phyloP scores from a whole-genome alignment of 1,140 invertebrate genomes.

The Drosophila orena region DNA sequence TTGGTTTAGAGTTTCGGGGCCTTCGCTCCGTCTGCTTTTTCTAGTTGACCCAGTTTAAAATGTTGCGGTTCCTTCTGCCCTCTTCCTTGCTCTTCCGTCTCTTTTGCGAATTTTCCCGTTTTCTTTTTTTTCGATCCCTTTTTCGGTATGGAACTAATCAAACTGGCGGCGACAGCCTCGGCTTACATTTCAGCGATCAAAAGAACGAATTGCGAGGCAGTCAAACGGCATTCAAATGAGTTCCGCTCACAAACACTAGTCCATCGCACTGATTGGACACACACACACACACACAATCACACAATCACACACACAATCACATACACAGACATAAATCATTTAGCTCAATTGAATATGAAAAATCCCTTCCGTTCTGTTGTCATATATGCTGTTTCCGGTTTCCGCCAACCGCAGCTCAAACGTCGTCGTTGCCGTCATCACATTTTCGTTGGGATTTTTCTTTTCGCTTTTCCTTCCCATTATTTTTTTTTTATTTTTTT shows the following conservation, averaged over 20 bases:
- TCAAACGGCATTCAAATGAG: conserved; percentile 79
- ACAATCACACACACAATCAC: conserved; percentile 18
- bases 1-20: conserved; percentile 5
- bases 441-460: conserved; percentile 37
- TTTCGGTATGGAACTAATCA: conserved; percentile 35
- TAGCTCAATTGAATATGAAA: conserved; percentile 82
- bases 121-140: not conserved
- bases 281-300: conserved; percentile 12
- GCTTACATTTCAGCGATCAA: conserved; percentile 62
- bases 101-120: not conserved
- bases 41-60: conserved; percentile 53
- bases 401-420: conserved; percentile 75
- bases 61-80: conserved; percentile 42
- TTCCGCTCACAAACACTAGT: conserved; percentile 70
- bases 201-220: conserved; percentile 57
- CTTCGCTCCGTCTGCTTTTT: conserved; percentile 8
- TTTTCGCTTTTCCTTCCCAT: conserved; percentile 16
- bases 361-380: conserved; percentile 83
- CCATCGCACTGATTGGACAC: conserved; percentile 57
- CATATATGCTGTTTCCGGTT: conserved; percentile 84
- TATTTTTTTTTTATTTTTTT: not conserved
- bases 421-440: conserved; percentile 33
- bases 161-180: conserved; percentile 22
- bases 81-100: not conserved
- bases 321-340: conserved; percentile 66